Evolutionary conservation across 2,888 invertebrate genomes (phyloP).

Genomic region (Atrina japonica): DNA sequence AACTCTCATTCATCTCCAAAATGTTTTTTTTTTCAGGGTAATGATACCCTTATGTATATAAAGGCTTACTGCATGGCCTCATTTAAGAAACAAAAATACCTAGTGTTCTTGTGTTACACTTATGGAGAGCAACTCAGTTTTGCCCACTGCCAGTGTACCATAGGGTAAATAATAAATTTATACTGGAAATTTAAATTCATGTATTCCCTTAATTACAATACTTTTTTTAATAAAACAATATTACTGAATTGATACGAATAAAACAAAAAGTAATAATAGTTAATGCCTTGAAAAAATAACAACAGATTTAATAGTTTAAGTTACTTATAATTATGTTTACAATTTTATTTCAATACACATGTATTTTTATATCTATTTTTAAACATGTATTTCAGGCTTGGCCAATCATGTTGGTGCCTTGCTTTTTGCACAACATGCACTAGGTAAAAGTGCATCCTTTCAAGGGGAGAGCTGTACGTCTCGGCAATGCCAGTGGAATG

Average conservation of each 20-base stretch:
- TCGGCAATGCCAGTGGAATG: conserved; percentile 3
- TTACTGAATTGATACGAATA: no score
- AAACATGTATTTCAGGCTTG: background rate
- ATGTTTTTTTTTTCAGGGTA: no score
- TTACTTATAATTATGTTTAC: no score
- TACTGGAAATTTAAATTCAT: background rate
- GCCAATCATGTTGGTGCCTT: background rate
- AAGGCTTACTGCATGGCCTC: conserved; percentile 3
- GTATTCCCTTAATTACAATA: background rate
- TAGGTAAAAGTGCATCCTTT: background rate
- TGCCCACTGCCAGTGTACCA: background rate
- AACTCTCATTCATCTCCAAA: no score
- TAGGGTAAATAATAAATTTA: conserved; percentile 1
- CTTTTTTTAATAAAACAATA: no score
- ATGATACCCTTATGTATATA: background rate
- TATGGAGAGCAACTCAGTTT: background rate
- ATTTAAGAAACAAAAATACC: background rate
- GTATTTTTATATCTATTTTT: no score
- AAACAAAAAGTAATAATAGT: no score
- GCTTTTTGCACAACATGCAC: background rate
- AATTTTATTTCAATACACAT: no score
- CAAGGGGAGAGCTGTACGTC: background rate
- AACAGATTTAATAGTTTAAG: no score
- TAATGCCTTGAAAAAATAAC: no score
- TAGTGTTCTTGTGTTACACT: background rate